These are phyloP conservation scores for Drosophila anomalipes DNA, from an alignment of 2,888 invertebrate species.

Conservation along the genomic window DNA sequence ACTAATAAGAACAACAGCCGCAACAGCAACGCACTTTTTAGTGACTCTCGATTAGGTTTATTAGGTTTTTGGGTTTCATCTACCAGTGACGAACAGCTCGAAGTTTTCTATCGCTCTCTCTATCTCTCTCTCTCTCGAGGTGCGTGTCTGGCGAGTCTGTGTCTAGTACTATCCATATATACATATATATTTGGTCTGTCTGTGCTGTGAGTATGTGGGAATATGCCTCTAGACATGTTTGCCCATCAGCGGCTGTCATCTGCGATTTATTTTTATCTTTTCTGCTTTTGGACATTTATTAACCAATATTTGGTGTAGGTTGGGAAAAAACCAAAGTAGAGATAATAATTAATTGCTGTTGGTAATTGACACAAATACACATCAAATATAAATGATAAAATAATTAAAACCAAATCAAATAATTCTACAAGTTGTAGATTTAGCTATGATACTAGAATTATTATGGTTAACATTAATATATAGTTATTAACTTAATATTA, in stretches of 20 bases:
- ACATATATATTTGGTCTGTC: slow-evolving; percentile 17
- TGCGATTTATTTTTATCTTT: slow-evolving; percentile 67
- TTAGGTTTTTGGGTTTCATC: slow-evolving; percentile 48
- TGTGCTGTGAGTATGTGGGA: slow-evolving; percentile 31
- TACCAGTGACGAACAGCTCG: slow-evolving; percentile 25
- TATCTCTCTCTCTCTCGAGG: not conserved
- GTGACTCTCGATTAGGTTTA: slow-evolving; percentile 50
- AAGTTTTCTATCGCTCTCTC: not conserved
- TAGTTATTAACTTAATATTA: not conserved
- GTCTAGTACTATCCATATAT: slow-evolving; percentile 35
- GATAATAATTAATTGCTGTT: slow-evolving; percentile 57
- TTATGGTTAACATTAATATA: not conserved
- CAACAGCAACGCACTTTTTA: slow-evolving; percentile 56
- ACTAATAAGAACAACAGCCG: slow-evolving; percentile 43
- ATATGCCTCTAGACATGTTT: slow-evolving; percentile 27
- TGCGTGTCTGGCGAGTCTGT: slow-evolving; percentile 31
- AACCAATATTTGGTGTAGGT: slow-evolving; percentile 53
- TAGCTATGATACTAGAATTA: not conserved
- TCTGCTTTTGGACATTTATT: slow-evolving; percentile 62
- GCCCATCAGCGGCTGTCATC: slow-evolving; percentile 50
- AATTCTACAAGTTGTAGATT: not conserved
- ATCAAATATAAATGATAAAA: slow-evolving; percentile 10
- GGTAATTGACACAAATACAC: slow-evolving; percentile 36
- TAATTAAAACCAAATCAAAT: not conserved
- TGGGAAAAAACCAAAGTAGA: slow-evolving; percentile 24